phyloP scores from a whole-genome alignment of 2,113 vertebrate species.

The Thalassoma bifasciatum region DNA sequence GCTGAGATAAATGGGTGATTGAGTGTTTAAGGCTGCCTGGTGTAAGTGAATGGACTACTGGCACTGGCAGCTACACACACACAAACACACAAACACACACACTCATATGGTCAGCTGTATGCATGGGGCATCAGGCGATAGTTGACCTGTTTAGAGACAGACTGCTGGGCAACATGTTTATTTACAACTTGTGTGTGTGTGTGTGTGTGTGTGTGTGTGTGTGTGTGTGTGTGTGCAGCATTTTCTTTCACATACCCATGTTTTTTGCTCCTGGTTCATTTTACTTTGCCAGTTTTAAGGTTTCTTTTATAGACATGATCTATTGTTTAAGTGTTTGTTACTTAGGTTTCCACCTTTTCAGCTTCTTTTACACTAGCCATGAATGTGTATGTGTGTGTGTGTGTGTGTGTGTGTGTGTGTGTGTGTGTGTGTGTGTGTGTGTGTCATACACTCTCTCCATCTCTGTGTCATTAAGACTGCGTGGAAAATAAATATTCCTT shows the following conservation, averaged over 20 bases:
- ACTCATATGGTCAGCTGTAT: slow-evolving; percentile 75
- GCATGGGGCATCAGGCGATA: slow-evolving; percentile 76
- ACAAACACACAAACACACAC: slow-evolving; percentile 36
- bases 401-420: slow-evolving; percentile 13
- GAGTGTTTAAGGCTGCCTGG: slow-evolving; percentile 65
- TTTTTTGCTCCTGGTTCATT: not conserved
- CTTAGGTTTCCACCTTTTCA: too few relatives aligned
- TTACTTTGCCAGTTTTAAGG: not conserved
- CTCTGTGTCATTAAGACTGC: slow-evolving; percentile 39
- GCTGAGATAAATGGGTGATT: slow-evolving; percentile 77
- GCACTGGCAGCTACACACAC: slow-evolving; percentile 50
- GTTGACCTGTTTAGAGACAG: slow-evolving; percentile 81
- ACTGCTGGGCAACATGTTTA: slow-evolving; percentile 54
- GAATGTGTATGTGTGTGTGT: too few relatives aligned
- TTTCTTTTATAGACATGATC: too few relatives aligned
- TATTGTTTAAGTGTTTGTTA: too few relatives aligned
- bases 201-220: slow-evolving; percentile 7
- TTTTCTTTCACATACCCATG: not conserved
- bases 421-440: not conserved
- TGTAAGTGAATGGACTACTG: slow-evolving; percentile 73
- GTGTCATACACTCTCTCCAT: not conserved
- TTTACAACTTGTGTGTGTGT: slow-evolving; percentile 33
- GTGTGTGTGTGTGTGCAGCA: not conserved
- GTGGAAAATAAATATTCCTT: slow-evolving; percentile 38
- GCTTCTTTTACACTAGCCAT: too few relatives aligned